Evolutionary conservation across 2,797 vertebrate species (phyloP), one percentile per base, ranked within the genome.

Genomic region (Clarias platycephalus): DNA sequence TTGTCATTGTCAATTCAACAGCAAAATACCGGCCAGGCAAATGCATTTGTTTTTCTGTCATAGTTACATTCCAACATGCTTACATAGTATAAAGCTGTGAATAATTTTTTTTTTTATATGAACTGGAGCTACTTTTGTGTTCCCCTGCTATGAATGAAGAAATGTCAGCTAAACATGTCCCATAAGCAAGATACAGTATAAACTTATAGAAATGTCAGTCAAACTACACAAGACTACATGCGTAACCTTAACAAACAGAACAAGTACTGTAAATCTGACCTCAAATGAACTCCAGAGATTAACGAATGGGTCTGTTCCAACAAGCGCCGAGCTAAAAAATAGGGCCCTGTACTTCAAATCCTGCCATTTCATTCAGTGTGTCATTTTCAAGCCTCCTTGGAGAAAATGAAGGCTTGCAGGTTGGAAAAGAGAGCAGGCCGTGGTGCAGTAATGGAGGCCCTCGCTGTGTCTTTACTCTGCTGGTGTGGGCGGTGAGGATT

Each of bases 351-450:
- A 74, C 20, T 63, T 64, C 12, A 40, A 80, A 85, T 55, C 64
- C 40, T 49, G 86, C 79, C 81, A 88, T 88, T 90, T 86, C 81
- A 58, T 31, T 60, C 64, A 28, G 86, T 71, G 31, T 92, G 87
- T 88, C 89, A 92, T 92, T 91, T 90, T 83, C 81, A 87, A 67
- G 80, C 28, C 82, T 89, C 75, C 83, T 67, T 82, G 80, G 64
- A 85, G 74, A 80, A 89, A 90, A 91, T 89, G 70, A 93, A 85
- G 87, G 88, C 82, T 84, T 86, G 81, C 79, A 81, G 76, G 55
- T 84, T 81, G 83, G 67, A 89, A 91, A 90, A 83, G 83, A 87
- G 86, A 34, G 31, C 55, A 71, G 84, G 80, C 87, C 49, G 26
- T 75, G 83, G 78, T 80, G 79, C 88, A 26, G 44, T 89, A 91